Conservation (phyloP, 1,140 invertebrate species). For the Cotesia chilonis region DNA sequence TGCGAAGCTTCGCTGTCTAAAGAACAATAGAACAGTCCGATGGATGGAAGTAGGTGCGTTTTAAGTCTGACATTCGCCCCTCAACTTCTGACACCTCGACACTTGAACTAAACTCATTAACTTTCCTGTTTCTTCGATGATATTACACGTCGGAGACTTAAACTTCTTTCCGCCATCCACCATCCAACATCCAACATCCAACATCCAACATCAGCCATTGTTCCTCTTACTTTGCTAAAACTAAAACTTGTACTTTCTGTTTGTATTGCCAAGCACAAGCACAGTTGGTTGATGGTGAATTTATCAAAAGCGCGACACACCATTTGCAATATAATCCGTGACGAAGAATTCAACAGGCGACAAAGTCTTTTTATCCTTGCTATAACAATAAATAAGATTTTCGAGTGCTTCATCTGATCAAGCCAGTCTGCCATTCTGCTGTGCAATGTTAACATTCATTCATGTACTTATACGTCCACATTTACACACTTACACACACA, state of each 20-base stretch:
- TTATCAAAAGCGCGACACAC: neutral
- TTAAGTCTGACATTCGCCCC: slow-evolving; percentile 24
- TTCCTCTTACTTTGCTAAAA: neutral
- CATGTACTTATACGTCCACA: neutral
- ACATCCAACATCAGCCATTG: too few relatives aligned
- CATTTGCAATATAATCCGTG: slow-evolving; percentile 12
- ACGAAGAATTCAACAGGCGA: slow-evolving; percentile 7
- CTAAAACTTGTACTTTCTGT: neutral
- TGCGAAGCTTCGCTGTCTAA: slow-evolving; percentile 6
- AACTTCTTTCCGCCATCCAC: too few relatives aligned
- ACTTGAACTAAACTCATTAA: slow-evolving; percentile 32
- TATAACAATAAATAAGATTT: slow-evolving; percentile 17
- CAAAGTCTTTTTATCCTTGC: neutral
- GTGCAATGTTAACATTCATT: too few relatives aligned
- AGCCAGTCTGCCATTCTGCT: too few relatives aligned
- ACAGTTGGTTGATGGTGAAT: neutral
- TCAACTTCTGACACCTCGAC: slow-evolving; percentile 17
- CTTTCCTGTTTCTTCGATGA: slow-evolving; percentile 18
- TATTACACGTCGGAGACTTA: slow-evolving; percentile 14
- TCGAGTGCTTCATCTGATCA: neutral
- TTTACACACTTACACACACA: neutral
- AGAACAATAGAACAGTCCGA: slow-evolving; percentile 23
- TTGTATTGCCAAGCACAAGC: too few relatives aligned
- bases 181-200: too few relatives aligned
- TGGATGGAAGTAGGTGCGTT: slow-evolving; percentile 9